phyloP scores from a whole-genome alignment of 2,113 vertebrate genomes.

The Zootoca vivipara region DNA sequence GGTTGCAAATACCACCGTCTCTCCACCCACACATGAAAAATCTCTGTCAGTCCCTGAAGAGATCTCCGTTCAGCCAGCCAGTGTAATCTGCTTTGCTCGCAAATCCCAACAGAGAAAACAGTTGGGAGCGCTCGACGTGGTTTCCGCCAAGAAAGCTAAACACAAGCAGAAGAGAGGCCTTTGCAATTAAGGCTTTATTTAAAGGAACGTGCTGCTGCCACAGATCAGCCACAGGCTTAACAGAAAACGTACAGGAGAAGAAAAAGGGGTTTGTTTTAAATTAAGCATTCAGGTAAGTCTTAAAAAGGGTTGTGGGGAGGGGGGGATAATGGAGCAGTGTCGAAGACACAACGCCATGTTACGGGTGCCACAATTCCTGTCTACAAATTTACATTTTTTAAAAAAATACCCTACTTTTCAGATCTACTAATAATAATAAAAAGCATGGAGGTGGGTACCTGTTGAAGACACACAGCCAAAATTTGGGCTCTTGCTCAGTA shows the following conservation, averaged over 20 bases:
- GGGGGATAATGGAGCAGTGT: background rate
- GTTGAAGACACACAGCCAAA: too few species aligned
- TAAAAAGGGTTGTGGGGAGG: too few species aligned
- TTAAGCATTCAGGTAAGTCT: background rate
- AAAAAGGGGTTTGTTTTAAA: background rate
- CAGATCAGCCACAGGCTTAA: too few species aligned
- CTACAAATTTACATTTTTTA: background rate
- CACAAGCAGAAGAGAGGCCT: background rate
- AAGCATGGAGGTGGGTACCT: too few species aligned
- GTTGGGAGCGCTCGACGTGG: rapidly evolving
- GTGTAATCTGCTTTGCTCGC: background rate
- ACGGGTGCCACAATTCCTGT: background rate
- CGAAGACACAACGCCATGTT: background rate
- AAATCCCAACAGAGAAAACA: background rate
- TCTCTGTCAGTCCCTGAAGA: background rate
- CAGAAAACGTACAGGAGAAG: too few species aligned
- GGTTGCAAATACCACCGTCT: too few species aligned
- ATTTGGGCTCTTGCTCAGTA: too few species aligned
- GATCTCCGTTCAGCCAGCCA: background rate
- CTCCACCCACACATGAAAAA: background rate
- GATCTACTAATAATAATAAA: too few species aligned
- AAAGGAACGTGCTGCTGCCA: background rate
- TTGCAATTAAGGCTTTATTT: background rate
- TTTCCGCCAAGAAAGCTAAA: background rate
- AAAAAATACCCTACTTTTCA: too few species aligned